Base-by-base conservation (phyloP, 1,140 invertebrate genomes). In the Plectus sambesii region DNA sequence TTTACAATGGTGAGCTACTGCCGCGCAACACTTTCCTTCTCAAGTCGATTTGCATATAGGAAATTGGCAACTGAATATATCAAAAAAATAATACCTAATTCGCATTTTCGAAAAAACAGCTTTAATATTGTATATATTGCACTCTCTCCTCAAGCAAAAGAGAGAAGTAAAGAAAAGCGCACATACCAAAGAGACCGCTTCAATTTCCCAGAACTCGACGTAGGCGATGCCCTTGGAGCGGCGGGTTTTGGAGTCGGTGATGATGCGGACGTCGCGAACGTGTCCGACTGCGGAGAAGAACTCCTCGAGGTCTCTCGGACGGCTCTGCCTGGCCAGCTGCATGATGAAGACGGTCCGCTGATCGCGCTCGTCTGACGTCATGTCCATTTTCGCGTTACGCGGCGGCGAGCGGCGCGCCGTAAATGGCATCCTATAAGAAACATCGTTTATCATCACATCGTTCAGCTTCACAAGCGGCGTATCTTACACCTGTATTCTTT, bases 191-290 rank as follows among this genome's bases (percentile, higher is more conserved):
- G 87, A 82, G 20, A 98, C 93, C 55, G 89, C 92, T 75, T 97
- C 90, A 9, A 89, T 84, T 74, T 98, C 90, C 66, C 84, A 83
- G 71, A 99, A 99, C 74, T 99, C 94, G 40, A 99, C 89, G 72
- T 99, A 99, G 15, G 90, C 86, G 65, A 99, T 98, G 42, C 94
- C 94, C 75, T 99, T 99, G 60, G 96, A 98, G 56, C 92, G 76
- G 60, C 93, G 79, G 0, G 94, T 99, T 73, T 97, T 96, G 70
- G 97, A 97, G 72, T 97, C 97, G 35, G 89, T 94, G 36, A 99
- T 99, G 52, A 99, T 80, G 66, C 90, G 77, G 6, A 99, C 94
- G 77, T 99, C 94, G 60, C 88, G 79, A 60, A 97, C 92, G 78
- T 94, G 94, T 30, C 94, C 94, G 48, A 98, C 92, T 47, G 87